Conservation (phyloP, 2,113 vertebrate genomes). For the Conger conger region DNA sequence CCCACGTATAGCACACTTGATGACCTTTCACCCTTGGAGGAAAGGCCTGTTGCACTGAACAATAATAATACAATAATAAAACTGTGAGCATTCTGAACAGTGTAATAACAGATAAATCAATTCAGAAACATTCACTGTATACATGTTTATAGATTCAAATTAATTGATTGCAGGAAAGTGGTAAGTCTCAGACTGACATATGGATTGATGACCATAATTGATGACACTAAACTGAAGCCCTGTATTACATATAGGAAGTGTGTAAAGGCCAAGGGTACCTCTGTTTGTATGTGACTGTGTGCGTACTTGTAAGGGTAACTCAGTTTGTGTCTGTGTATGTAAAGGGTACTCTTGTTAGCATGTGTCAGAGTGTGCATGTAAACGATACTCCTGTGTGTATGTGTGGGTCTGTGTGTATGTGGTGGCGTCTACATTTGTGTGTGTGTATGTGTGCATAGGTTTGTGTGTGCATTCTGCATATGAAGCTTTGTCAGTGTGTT, state of each 20-base stretch:
- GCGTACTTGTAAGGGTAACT: too few relatives aligned
- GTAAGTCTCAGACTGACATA: not conserved
- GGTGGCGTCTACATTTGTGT: not conserved
- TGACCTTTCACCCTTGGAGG: not conserved
- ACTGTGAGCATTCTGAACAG: not conserved
- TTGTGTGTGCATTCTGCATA: slow-evolving; percentile 5
- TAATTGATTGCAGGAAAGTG: not conserved
- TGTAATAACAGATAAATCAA: not conserved
- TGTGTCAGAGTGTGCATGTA: not conserved
- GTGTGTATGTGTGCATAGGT: slow-evolving; percentile 15
- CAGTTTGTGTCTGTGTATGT: not conserved
- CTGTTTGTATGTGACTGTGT: too few relatives aligned
- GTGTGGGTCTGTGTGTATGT: too few relatives aligned
- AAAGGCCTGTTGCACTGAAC: not conserved
- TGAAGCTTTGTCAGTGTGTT: slow-evolving; percentile 34
- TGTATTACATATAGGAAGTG: not conserved
- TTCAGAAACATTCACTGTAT: not conserved
- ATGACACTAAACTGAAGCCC: not conserved
- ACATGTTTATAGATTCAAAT: not conserved
- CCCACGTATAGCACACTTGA: not conserved
- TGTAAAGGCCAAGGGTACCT: too few relatives aligned
- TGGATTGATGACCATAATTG: not conserved
- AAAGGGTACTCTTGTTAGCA: not conserved
- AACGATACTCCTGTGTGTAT: not conserved
- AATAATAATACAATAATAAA: not conserved